Base-by-base conservation (phyloP, 2,113 vertebrate species). In the Tor tambroides region DNA sequence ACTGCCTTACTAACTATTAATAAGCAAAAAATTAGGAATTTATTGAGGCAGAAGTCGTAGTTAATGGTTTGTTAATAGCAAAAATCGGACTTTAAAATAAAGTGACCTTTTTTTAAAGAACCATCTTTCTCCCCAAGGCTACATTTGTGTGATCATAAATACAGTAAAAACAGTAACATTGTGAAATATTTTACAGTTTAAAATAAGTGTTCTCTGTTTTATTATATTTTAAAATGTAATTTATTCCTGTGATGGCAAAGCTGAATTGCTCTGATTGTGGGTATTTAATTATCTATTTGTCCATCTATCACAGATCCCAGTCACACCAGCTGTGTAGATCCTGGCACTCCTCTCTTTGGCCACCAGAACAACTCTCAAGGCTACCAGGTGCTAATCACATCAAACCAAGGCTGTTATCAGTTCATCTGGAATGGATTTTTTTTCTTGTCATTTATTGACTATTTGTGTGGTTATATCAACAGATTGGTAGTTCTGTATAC, bases 281-380 rank as follows among this genome's bases (percentile, higher is more conserved):
- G n/a, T n/a, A n/a, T n/a, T n/a, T n/a, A n/a, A n/a, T n/a, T 32
- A 38, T 38, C 5, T 6, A 38, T 38, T 6, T 6, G 6, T 38
- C 11, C 65, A 1, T 92, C 26, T 91, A 10, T 89, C 88, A 35
- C 84, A 99, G 98, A 99, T 91, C 96, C 98, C 8, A 97, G 94
- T 38, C 96, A 98, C 91, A 99, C 98, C 1, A 96, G 92, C 0
- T 99, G 98, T 35, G 92, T 93, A 0, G 98, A 99, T 89, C 98
- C 98, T 0, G 97, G 97, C 1, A 88, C 93, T 61, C 98, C 98
- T 0, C 93, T 97, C 46, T 99, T 97, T 43, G 98, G 97, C 90
- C 95, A 95, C 87, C 98, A 98, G 93, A 99, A 99, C 95, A 98
- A 95, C 91, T 97, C 97, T 90, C 97, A 97, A 93, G 98, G 98